These are phyloP conservation scores for Apostichopus japonicus DNA, from an alignment of 35 echinoderm and acorn worm species.

Conservation along the genomic window DNA sequence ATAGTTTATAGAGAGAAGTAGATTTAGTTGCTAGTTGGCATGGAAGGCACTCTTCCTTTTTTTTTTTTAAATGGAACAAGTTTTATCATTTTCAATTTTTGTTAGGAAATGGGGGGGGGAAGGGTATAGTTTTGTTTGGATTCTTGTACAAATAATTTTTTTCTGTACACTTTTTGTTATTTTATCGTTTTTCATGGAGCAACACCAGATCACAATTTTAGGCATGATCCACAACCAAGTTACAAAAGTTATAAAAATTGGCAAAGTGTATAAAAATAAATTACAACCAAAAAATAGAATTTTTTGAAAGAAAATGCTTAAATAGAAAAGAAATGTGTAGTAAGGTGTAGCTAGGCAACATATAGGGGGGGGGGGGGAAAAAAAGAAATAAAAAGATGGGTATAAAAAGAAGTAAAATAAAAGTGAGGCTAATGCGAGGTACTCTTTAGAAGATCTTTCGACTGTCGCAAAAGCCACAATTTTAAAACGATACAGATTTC, in stretches of 20 bases:
- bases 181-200: too few species aligned
- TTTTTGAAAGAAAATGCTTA: neutral
- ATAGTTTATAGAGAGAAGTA: too few species aligned
- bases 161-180: neutral
- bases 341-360: neutral
- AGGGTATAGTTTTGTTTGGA: neutral
- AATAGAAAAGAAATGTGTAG: neutral
- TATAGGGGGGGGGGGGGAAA: neutral
- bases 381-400: neutral
- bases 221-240: neutral
- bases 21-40: too few species aligned
- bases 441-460: neutral
- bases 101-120: neutral
- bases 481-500: too few species aligned
- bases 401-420: neutral
- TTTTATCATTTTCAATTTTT: neutral
- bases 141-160: neutral
- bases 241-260: neutral
- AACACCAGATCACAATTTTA: too few species aligned
- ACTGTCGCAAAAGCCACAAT: neutral
- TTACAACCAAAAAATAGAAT: neutral
- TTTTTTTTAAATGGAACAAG: neutral
- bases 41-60: neutral
- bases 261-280: conserved; percentile 5
- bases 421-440: neutral